phyloP scores from a whole-genome alignment of 64 coral and sea anemone species.

The Orbicella faveolata region DNA sequence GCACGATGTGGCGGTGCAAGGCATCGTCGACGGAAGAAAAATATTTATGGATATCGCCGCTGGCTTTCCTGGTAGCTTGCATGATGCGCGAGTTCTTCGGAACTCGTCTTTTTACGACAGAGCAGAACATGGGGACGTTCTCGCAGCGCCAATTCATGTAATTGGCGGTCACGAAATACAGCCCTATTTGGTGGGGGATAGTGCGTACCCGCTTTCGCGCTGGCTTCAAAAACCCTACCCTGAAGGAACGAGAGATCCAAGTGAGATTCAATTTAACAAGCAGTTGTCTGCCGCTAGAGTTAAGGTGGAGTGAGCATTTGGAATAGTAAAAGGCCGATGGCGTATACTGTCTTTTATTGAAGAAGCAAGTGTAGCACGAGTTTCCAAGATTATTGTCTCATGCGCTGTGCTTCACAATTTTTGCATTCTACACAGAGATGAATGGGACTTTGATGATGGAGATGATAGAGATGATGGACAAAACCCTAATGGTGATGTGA shows the following conservation, averaged over 20 bases:
- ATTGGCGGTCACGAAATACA: background rate
- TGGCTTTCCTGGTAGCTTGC: no score
- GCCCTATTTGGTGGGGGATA: slow-evolving; percentile 34
- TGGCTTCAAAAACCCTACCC: slow-evolving; percentile 46
- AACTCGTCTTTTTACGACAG: no score
- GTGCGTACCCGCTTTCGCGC: slow-evolving; percentile 27
- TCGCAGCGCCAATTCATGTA: background rate
- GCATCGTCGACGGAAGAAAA: no score
- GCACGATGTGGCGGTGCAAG: background rate
- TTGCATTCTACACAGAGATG: slow-evolving; percentile 5
- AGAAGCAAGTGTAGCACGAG: slow-evolving; percentile 25
- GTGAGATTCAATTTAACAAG: slow-evolving; percentile 34
- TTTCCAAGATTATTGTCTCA: slow-evolving; percentile 55
- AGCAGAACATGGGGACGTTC: no score
- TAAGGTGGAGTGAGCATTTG: slow-evolving; percentile 39
- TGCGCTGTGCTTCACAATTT: slow-evolving; percentile 58
- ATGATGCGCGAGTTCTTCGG: no score
- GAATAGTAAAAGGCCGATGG: slow-evolving; percentile 56
- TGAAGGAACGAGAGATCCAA: slow-evolving; percentile 54
- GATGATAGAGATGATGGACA: slow-evolving; percentile 28
- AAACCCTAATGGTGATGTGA: slow-evolving; percentile 26
- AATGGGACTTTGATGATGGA: background rate
- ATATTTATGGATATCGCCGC: no score
- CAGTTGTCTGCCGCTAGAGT: slow-evolving; percentile 24
- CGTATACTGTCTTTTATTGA: slow-evolving; percentile 27